Conservation (phyloP, 2,888 invertebrate genomes). For the Andrena dorsata region DNA sequence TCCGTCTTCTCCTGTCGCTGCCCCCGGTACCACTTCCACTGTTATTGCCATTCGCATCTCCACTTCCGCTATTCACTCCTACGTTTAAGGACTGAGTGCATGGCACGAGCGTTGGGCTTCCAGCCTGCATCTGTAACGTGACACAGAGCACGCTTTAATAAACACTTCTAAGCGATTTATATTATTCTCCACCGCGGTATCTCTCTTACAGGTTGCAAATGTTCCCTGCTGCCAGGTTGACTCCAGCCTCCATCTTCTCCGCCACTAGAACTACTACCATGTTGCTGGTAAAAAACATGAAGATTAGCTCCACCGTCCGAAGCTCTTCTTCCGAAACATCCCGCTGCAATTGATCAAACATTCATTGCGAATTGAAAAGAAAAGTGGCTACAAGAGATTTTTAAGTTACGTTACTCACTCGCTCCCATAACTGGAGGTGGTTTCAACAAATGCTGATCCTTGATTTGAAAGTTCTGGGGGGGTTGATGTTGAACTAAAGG, state of each 20-base stretch:
- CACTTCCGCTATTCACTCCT: conserved; percentile 75
- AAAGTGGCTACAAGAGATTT: too few species aligned
- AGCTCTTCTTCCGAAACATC: conserved; percentile 95
- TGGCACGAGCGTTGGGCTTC: conserved; percentile 84
- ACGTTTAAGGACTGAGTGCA: conserved; percentile 84
- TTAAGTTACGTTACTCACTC: conserved; percentile 88
- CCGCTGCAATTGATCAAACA: conserved; percentile 85
- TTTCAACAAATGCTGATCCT: conserved; percentile 96
- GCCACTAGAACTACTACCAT: conserved; percentile 78
- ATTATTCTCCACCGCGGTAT: not conserved
- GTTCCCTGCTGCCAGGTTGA: conserved; percentile 87
- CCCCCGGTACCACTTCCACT: conserved; percentile 84
- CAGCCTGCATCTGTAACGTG: conserved; percentile 76
- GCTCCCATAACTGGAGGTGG: conserved; percentile 96
- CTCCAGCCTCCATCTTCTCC: conserved; percentile 86
- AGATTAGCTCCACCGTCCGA: conserved; percentile 98
- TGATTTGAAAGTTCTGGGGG: conserved; percentile 93
- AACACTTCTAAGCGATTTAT: not conserved
- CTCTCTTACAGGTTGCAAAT: conserved; percentile 85
- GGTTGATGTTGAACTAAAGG: conserved; percentile 94
- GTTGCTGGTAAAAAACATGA: conserved; percentile 88
- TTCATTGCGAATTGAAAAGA: not conserved
- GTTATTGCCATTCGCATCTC: conserved; percentile 80
- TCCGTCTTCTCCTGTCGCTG: conserved; percentile 90
- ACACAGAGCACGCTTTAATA: not conserved